These are phyloP conservation scores for Homalodisca vitripennis DNA, from an alignment of 1,140 invertebrate genomes.

Conservation along the genomic window DNA sequence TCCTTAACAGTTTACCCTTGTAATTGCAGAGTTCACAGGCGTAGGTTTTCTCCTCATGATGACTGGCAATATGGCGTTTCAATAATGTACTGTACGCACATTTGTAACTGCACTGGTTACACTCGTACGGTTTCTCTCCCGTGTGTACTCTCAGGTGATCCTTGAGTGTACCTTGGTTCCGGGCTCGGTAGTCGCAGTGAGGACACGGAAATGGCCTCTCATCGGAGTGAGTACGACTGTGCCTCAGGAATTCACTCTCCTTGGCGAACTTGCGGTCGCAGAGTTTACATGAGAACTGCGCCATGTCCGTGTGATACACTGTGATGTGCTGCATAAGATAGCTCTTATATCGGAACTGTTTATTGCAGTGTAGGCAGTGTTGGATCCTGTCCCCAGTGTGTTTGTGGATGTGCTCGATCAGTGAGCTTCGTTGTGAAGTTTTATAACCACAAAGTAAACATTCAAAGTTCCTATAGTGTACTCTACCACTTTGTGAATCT, in stretches of 20 bases:
- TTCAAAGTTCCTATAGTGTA: background rate
- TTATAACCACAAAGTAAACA: background rate
- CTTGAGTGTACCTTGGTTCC: constrained; percentile 18
- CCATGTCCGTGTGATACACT: constrained; percentile 59
- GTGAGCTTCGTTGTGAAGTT: background rate
- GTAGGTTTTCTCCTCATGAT: constrained; percentile 49
- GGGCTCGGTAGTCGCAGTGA: constrained; percentile 34
- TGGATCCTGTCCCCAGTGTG: background rate
- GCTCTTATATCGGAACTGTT: background rate
- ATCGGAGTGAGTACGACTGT: constrained; percentile 35
- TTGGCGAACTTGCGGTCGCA: constrained; percentile 65
- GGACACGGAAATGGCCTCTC: constrained; percentile 37
- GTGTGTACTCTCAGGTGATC: constrained; percentile 36
- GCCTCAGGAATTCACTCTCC: constrained; percentile 19
- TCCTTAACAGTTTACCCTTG: background rate
- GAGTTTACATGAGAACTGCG: constrained; percentile 61
- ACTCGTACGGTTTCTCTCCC: constrained; percentile 37
- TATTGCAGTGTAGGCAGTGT: background rate
- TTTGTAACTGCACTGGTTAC: constrained; percentile 32
- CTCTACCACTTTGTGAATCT: background rate
- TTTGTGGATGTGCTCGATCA: constrained; percentile 1
- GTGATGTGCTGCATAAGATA: background rate
- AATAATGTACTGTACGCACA: constrained; percentile 26
- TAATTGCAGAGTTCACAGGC: constrained; percentile 50
- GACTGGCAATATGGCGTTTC: constrained; percentile 40